Base-by-base conservation (phyloP, 2,888 invertebrate genomes). In the Protodeltote pygarga region DNA sequence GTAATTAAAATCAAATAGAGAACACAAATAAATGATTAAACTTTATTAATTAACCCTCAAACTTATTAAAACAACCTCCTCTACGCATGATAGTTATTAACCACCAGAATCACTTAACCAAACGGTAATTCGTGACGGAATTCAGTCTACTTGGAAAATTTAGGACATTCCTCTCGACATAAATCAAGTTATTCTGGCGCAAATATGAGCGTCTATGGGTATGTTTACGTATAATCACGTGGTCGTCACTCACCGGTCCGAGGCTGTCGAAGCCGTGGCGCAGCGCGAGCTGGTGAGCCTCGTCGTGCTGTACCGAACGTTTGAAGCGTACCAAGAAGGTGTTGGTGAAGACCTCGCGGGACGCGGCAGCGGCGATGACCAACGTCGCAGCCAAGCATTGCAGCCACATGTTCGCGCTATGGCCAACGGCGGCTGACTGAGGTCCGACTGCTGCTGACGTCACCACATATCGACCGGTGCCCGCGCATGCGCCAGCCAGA, bases 181-280 rank as follows among this genome's bases (percentile, higher is more conserved):
- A 67, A 67, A 69, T 63, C 60, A 55, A 72, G 55, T 70, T 65
- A 61, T 57, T 63, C 38, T 42, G 55, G 46, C 51, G 35, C 58
- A 69, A 70, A 65, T 58, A 62, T 65, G 44, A 66, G 39, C 38
- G 64, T 55, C 60, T 69, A 64, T 75, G 71, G 63, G 67, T 83
- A 79, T 90, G 89, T 89, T 91, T 90, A 89, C 88, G 67, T 83
- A 76, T 70, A 72, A 83, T 89, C 91, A 91, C 91, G 89, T 91
- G 89, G 80, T 67, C 57, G 25, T 15, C 63, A 95, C 97, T 96
- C 90, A 99, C 99, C 95, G 98, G 95, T 83, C 98, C 98, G 70
- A 98, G 94, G 91, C 96, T 98, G 81, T 97, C 95, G 93, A 99
- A 99, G 79, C 99, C 99, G 86, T 98, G 97, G 77, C 96, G 94